Evolutionary conservation across 2,888 invertebrate species (phyloP).

Genomic region (Ophion ellenae): DNA sequence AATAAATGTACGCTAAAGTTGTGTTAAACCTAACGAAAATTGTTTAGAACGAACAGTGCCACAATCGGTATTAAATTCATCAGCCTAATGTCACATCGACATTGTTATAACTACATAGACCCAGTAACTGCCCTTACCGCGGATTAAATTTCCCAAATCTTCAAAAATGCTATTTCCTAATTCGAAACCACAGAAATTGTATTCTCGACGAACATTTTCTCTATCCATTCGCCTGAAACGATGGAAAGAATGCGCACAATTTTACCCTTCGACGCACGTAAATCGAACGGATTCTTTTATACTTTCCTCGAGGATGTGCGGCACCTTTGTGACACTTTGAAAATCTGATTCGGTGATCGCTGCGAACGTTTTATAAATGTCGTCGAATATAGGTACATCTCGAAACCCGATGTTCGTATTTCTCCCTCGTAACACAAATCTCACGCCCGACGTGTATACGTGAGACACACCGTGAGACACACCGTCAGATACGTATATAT

Average conservation of each 20-base stretch:
- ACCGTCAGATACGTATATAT: conserved; percentile 7
- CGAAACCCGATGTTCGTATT: conserved; percentile 35
- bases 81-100: too few relatives aligned
- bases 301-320: conserved; percentile 10
- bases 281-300: conserved; percentile 10
- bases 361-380: conserved; percentile 43
- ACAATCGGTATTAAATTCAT: too few relatives aligned
- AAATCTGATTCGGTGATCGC: conserved; percentile 44
- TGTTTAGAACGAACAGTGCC: too few relatives aligned
- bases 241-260: conserved; percentile 1
- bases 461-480: background rate
- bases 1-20: too few relatives aligned
- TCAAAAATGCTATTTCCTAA: too few relatives aligned
- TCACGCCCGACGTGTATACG: conserved; percentile 13
- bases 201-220: background rate
- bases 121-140: too few relatives aligned
- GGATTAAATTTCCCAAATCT: too few relatives aligned
- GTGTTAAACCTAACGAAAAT: too few relatives aligned
- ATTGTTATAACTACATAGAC: too few relatives aligned
- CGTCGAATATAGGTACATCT: conserved; percentile 33
- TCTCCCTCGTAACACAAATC: conserved; percentile 36
- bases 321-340: conserved; percentile 32
- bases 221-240: background rate
- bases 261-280: background rate
- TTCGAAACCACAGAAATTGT: too few relatives aligned